phyloP scores from a whole-genome alignment of 1,140 invertebrate genomes.

The Pseudomyrmex dendroicus region DNA sequence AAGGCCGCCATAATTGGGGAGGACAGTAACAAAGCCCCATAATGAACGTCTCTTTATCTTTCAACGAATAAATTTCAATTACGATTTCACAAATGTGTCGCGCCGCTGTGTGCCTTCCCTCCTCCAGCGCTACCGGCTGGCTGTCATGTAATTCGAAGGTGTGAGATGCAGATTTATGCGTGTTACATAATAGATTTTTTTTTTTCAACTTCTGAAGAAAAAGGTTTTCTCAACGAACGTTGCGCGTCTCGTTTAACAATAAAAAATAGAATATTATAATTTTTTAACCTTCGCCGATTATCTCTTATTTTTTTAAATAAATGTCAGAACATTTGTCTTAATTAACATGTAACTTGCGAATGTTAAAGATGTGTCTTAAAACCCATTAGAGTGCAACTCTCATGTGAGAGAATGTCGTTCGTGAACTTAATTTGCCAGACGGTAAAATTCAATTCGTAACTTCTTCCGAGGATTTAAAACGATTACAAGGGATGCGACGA shows the following conservation, averaged over 20 bases:
- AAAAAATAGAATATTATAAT: too few relatives aligned
- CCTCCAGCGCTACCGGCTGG: not conserved
- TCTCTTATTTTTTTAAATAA: too few relatives aligned
- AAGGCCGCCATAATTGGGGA: slow-evolving; percentile 52
- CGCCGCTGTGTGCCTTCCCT: not conserved
- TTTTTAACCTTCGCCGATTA: too few relatives aligned
- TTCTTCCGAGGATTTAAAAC: slow-evolving; percentile 16
- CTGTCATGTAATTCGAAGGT: slow-evolving; percentile 6
- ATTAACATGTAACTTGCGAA: too few relatives aligned
- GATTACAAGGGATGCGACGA: not conserved
- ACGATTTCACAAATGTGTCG: slow-evolving; percentile 47
- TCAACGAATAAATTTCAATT: slow-evolving; percentile 49
- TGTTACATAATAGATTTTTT: too few relatives aligned
- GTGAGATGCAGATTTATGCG: not conserved
- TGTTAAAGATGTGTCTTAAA: too few relatives aligned
- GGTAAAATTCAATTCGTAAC: slow-evolving; percentile 1
- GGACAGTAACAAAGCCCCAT: slow-evolving; percentile 53
- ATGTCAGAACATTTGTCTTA: too few relatives aligned
- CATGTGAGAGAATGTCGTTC: not conserved
- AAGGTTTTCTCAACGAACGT: too few relatives aligned
- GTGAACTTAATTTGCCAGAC: not conserved
- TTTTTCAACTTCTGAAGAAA: too few relatives aligned
- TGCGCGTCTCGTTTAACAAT: too few relatives aligned
- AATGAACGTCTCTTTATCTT: slow-evolving; percentile 54
- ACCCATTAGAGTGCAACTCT: too few relatives aligned